Evolutionary conservation across 2,113 vertebrate species (phyloP).

Genomic region (Dendrocopos noguchii): DNA sequence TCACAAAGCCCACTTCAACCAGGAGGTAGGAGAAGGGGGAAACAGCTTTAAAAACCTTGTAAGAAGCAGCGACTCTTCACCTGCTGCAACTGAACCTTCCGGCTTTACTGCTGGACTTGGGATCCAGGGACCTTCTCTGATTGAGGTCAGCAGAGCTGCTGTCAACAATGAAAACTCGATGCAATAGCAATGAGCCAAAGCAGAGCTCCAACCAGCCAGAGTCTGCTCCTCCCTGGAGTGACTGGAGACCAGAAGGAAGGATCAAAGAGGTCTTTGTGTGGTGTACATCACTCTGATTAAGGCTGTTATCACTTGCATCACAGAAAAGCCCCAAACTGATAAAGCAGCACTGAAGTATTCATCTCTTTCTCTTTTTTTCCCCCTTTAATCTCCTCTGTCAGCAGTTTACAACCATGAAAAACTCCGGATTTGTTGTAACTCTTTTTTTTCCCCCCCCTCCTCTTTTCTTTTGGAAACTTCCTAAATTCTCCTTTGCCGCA

Average conservation of each 20-base stretch:
- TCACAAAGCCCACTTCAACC: neutral
- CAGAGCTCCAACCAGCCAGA: accelerated
- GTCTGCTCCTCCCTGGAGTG: neutral
- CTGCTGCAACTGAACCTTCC: neutral
- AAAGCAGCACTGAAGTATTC: neutral
- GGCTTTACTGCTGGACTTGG: neutral
- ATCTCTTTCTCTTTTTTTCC: neutral
- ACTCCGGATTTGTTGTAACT: neutral
- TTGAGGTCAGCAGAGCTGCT: neutral
- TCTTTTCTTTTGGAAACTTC: neutral
- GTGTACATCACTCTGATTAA: neutral
- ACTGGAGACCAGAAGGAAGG: neutral
- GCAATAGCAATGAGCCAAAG: neutral
- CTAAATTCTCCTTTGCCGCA: neutral
- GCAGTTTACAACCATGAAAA: neutral
- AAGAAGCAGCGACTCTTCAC: neutral
- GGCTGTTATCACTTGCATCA: neutral
- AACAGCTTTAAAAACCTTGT: neutral
- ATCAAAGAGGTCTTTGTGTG: neutral
- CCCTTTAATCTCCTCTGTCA: neutral
- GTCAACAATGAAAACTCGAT: accelerated
- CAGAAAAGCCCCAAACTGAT: neutral
- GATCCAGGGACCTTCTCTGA: too few relatives aligned
- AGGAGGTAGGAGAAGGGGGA: neutral
- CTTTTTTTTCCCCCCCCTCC: too few relatives aligned